Conservation (phyloP, 2,888 invertebrate species). For the Anagyrus pseudococci region DNA sequence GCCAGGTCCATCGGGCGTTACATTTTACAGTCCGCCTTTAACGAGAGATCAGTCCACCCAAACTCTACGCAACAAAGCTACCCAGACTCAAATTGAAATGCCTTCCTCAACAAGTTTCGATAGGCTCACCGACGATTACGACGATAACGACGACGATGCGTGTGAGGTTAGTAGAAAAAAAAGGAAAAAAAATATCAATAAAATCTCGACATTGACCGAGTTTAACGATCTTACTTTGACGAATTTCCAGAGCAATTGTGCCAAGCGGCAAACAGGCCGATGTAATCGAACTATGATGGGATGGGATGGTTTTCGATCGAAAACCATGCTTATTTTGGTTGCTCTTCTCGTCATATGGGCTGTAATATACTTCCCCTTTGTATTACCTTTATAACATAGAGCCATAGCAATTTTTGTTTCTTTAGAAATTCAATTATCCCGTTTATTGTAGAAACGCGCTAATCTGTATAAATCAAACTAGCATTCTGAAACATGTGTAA, state of each 20-base stretch:
- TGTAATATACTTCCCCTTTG: conserved; percentile 61
- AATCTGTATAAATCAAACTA: too few relatives aligned
- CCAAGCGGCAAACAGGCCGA: neutral
- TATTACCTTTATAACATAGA: neutral
- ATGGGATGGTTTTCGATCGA: conserved; percentile 63
- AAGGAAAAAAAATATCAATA: conserved; percentile 1
- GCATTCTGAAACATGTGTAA: too few relatives aligned
- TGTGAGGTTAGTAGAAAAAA: conserved; percentile 42
- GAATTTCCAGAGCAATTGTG: neutral
- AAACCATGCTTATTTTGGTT: conserved; percentile 56
- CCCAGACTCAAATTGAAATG: conserved; percentile 42
- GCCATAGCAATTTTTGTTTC: neutral
- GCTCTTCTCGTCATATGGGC: conserved; percentile 63
- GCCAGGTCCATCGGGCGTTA: conserved; percentile 11
- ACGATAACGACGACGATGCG: conserved; percentile 35
- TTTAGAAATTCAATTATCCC: neutral
- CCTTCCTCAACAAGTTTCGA: conserved; percentile 42
- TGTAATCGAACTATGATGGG: conserved; percentile 56
- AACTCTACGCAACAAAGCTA: conserved; percentile 34
- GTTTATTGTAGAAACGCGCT: too few relatives aligned
- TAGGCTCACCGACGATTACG: conserved; percentile 40
- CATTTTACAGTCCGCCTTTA: neutral
- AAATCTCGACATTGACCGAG: neutral
- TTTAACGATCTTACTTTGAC: neutral
- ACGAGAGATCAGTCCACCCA: conserved; percentile 21